phyloP scores from a whole-genome alignment of 2,113 vertebrate genomes.

The Coptodon rendalli region DNA sequence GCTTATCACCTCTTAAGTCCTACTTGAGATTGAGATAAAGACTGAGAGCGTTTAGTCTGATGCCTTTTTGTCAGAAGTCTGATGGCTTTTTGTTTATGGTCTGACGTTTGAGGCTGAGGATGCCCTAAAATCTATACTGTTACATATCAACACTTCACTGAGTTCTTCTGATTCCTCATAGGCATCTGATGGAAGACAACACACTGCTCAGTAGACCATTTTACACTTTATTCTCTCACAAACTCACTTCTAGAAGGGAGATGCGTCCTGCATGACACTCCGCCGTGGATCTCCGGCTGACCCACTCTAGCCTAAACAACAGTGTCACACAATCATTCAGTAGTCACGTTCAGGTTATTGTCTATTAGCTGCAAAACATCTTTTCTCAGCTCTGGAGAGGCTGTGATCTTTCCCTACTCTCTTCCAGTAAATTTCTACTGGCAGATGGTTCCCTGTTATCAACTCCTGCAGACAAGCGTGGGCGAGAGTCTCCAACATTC shows the following conservation, averaged over 20 bases:
- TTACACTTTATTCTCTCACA: background rate
- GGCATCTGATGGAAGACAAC: background rate
- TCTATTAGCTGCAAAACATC: background rate
- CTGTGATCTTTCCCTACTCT: background rate
- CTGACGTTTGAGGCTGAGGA: background rate
- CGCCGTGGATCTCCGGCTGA: background rate
- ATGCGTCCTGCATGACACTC: background rate
- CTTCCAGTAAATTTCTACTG: background rate
- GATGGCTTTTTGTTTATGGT: background rate
- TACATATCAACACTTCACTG: background rate
- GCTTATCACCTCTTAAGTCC: background rate
- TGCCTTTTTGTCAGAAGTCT: background rate
- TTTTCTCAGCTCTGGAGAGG: background rate
- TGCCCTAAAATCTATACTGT: background rate
- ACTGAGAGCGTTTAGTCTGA: background rate
- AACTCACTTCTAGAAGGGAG: background rate
- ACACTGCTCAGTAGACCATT: background rate
- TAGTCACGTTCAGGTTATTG: background rate
- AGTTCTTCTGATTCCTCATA: background rate
- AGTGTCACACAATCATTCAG: background rate
- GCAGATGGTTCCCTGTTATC: background rate
- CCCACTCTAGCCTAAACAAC: background rate
- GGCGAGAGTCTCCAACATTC: background rate
- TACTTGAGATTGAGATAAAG: rapidly evolving
- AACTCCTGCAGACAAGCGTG: background rate